phyloP scores from a whole-genome alignment of 2,797 vertebrate genomes.

The Gallinago stenura region DNA sequence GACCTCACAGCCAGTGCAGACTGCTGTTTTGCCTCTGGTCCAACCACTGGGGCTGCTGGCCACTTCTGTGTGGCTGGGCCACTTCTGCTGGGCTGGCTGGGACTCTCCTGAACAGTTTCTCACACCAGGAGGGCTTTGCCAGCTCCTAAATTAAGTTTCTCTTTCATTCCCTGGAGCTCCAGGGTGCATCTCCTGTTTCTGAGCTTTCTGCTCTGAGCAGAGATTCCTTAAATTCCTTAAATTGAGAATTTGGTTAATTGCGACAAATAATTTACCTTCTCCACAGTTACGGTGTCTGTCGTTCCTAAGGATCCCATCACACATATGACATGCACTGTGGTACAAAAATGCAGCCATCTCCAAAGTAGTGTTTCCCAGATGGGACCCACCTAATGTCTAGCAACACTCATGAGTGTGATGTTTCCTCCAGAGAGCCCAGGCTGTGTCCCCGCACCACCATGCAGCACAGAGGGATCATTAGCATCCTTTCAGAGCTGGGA shows the following conservation, averaged over 20 bases:
- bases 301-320: neutral
- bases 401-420: neutral
- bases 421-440: neutral
- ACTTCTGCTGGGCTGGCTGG: neutral
- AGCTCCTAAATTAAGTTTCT: neutral
- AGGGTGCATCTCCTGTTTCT: neutral
- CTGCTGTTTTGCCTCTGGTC: neutral
- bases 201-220: neutral
- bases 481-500: neutral
- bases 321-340: neutral
- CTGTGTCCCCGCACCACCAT: neutral
- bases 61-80: neutral
- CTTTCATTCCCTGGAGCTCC: neutral
- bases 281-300: neutral
- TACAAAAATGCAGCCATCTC: neutral
- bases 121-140: neutral
- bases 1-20: neutral
- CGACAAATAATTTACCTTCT: neutral
- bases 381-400: neutral
- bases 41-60: neutral
- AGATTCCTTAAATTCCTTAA: neutral
- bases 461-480: neutral
- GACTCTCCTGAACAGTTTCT: neutral
- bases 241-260: neutral
- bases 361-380: neutral